Evolutionary conservation across 2,113 vertebrate species (phyloP).

Genomic region (Noturus placidus): DNA sequence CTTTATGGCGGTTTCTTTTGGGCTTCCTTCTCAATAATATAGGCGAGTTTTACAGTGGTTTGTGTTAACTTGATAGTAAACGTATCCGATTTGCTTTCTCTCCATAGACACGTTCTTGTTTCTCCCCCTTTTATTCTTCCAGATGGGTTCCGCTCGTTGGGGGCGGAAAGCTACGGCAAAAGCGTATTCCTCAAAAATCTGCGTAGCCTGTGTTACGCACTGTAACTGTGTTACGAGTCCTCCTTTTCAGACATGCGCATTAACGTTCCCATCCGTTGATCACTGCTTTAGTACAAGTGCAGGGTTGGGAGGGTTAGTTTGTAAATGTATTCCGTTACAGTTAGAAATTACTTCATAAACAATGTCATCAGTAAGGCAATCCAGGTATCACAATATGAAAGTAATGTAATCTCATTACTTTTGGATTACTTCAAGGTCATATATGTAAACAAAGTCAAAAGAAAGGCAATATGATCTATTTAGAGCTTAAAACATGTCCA

Average conservation of each 20-base stretch:
- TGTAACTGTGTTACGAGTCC: neutral
- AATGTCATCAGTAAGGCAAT: too few species aligned
- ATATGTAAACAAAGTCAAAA: too few species aligned
- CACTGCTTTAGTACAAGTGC: neutral
- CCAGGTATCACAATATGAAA: too few species aligned
- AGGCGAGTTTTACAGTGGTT: neutral
- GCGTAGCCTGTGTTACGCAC: neutral
- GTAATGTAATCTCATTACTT: too few species aligned
- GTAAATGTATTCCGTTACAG: too few species aligned
- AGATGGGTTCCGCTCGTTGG: neutral
- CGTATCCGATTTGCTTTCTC: too few species aligned
- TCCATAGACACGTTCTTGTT: neutral
- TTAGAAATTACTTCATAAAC: neutral
- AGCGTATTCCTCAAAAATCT: neutral
- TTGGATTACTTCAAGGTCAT: too few species aligned
- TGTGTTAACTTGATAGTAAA: neutral
- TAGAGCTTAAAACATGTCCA: too few species aligned
- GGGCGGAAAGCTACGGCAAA: neutral
- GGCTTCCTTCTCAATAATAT: neutral
- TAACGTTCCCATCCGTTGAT: neutral
- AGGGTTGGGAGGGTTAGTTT: too few species aligned
- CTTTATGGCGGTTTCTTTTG: neutral
- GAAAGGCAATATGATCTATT: too few species aligned
- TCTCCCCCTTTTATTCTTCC: neutral
- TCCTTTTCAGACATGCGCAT: slow-evolving; percentile 1